phyloP scores from a whole-genome alignment of 2,888 invertebrate species.

The Rotaria magnacalcarata region DNA sequence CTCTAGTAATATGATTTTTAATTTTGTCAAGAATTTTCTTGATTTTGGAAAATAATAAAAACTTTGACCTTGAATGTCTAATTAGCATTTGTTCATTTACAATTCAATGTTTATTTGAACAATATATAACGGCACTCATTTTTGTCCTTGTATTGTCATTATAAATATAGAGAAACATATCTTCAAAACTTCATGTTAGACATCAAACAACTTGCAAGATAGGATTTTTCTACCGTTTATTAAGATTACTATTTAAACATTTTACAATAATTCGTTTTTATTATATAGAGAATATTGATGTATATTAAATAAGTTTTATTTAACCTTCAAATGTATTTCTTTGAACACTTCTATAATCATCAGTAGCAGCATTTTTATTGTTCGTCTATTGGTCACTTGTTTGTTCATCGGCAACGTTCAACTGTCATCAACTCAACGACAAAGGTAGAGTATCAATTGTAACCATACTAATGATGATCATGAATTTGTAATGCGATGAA shows the following conservation, averaged over 20 bases:
- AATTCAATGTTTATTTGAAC: background rate
- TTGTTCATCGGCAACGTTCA: background rate
- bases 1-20: no score
- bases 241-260: background rate
- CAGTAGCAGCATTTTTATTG: background rate
- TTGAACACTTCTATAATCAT: background rate
- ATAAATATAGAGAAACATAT: background rate
- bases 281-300: background rate
- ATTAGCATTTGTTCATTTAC: constrained; percentile 9
- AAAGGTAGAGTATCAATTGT: background rate
- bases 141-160: background rate
- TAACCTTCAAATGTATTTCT: no score
- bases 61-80: background rate
- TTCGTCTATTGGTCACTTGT: background rate
- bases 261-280: background rate
- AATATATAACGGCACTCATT: background rate
- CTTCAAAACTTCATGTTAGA: background rate
- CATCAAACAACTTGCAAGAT: background rate
- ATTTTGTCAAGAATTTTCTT: background rate
- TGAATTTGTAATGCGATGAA: background rate
- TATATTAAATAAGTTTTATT: background rate
- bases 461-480: background rate
- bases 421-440: background rate
- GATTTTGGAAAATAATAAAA: background rate
- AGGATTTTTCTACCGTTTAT: background rate